phyloP scores from a whole-genome alignment of 2,113 vertebrate species.

The Bufo bufo region DNA sequence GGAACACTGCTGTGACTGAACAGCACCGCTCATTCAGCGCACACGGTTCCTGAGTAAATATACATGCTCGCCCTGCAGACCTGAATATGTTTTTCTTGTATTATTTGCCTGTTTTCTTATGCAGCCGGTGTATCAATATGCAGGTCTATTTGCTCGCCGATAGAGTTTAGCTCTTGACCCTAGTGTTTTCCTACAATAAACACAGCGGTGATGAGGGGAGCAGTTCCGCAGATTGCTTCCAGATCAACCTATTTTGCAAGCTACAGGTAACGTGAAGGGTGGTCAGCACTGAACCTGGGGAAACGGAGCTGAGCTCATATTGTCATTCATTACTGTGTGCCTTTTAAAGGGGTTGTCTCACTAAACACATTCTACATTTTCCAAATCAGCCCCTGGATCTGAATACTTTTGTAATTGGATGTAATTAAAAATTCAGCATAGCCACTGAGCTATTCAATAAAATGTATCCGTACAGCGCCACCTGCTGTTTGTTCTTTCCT shows the following conservation, averaged over 20 bases:
- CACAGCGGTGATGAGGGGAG: conserved; percentile 83
- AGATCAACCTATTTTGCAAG: conserved; percentile 69
- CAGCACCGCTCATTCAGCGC: conserved; percentile 5
- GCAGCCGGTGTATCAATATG: conserved; percentile 58
- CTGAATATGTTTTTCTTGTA: conserved; percentile 56
- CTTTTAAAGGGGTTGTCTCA: no score
- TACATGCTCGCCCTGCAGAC: conserved; percentile 53
- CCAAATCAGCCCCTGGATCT: no score
- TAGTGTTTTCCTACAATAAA: conserved; percentile 84
- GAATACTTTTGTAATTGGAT: no score
- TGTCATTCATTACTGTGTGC: no score
- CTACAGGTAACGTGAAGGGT: background rate
- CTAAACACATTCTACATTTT: no score
- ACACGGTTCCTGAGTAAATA: conserved; percentile 5
- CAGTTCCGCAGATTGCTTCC: conserved; percentile 83
- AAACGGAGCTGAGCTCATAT: background rate
- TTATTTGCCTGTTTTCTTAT: conserved; percentile 59
- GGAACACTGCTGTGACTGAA: background rate
- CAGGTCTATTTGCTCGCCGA: conserved; percentile 68
- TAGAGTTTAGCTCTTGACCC: conserved; percentile 80
- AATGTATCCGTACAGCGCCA: no score
- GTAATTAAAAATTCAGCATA: no score
- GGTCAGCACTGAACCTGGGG: background rate
- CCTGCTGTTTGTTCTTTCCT: no score
- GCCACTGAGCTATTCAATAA: no score